phyloP scores from a whole-genome alignment of 2,888 invertebrate genomes.

The Drosophila prostipennis region DNA sequence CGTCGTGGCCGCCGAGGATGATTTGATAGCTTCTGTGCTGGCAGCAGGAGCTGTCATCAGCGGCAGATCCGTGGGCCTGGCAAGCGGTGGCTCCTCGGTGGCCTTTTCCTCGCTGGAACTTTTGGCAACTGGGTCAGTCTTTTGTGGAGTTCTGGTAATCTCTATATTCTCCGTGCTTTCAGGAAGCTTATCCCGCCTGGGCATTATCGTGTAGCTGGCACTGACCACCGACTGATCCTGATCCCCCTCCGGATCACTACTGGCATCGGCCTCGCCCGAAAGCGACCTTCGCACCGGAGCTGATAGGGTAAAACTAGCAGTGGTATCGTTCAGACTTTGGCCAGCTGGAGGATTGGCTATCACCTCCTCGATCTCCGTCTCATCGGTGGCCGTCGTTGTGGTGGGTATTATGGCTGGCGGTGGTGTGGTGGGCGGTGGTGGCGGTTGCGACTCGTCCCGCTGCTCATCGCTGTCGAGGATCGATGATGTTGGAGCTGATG shows the following conservation, averaged over 20 bases:
- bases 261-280: slow-evolving; percentile 30
- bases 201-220: slow-evolving; percentile 79
- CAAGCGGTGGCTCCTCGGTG: slow-evolving; percentile 25
- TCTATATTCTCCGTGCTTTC: slow-evolving; percentile 23
- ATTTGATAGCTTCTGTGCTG: slow-evolving; percentile 24
- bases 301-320: slow-evolving; percentile 80
- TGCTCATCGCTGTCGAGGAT: slow-evolving; percentile 61
- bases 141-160: slow-evolving; percentile 44
- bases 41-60: slow-evolving; percentile 28
- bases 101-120: slow-evolving; percentile 19
- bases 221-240: slow-evolving; percentile 64
- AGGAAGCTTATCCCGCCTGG: slow-evolving; percentile 66
- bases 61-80: slow-evolving; percentile 63
- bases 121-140: slow-evolving; percentile 63
- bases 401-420: slow-evolving; percentile 79
- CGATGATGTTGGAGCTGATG: slow-evolving; percentile 10
- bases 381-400: slow-evolving; percentile 72
- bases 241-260: slow-evolving; percentile 41
- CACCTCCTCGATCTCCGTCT: slow-evolving; percentile 63
- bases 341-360: slow-evolving; percentile 9
- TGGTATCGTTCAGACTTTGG: slow-evolving; percentile 61
- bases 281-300: slow-evolving; percentile 55
- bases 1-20: slow-evolving; percentile 66
- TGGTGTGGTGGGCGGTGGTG: slow-evolving; percentile 80
- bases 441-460: slow-evolving; percentile 81